Evolutionary conservation across 2,113 vertebrate genomes (phyloP), one percentile per base, ranked within the genome.

Genomic region (Hipposideros armiger): DNA sequence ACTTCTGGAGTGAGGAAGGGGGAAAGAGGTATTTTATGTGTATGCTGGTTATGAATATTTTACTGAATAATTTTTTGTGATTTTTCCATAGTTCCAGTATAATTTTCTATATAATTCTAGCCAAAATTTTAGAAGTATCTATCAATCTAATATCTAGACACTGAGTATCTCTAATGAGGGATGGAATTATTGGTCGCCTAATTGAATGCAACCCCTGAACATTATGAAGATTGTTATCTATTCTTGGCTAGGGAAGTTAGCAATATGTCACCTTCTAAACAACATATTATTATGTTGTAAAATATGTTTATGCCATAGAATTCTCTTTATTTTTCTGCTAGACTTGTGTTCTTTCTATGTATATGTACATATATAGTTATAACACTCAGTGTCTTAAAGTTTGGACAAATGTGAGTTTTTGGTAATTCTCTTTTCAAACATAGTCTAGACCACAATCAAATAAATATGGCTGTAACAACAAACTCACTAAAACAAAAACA

Each of bases 161-260:
- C 91, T 92, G 92, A 96, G 95, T 67, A 87, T 96, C 83, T 96
- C 97, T 97, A 97, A 97, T 97, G 95, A 97, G 91, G 92, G 94
- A 84, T 95, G 62, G 90, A 97, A 97, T 97, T 87, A 91, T 95
- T 20, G 4, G 92, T 95, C 96, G 96, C 80, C 73, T 97, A 96
- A 96, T 90, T 97, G 80, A 98, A 97, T n/a, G 69, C 70, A 87
- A 17, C 89, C 76, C 60, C 70, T 90, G 45, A 96, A 83, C 74
- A 62, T 87, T 84, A 87, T 47, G 54, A 89, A 97, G 60, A 54
- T 83, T 84, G 32, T 92, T 93, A 93, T 95, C 70, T 56, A 82
- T 91, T 83, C 91, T 95, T 95, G 87, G 36, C 60, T 40, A 86
- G 52, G 17, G 28, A 96, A 91, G 36, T 93, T 86, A 82, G 69